phyloP scores from a whole-genome alignment of 2,888 invertebrate genomes.

The Amiota minor region DNA sequence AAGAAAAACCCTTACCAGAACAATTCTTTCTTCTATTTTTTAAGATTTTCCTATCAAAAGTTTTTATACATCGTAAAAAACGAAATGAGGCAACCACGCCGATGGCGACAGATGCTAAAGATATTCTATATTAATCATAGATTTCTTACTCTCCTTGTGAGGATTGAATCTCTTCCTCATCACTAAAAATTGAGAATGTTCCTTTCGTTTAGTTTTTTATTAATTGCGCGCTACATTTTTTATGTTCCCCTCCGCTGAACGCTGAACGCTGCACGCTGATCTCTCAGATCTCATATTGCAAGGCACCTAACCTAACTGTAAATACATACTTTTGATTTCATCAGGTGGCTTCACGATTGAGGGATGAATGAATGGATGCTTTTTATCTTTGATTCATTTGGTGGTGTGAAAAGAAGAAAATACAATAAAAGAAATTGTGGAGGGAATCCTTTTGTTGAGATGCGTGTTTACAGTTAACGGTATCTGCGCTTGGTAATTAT shows the following conservation, averaged over 20 bases:
- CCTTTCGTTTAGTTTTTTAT: constrained; percentile 1
- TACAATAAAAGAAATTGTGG: constrained; percentile 28
- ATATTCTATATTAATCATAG: constrained; percentile 5
- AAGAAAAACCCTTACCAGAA: constrained; percentile 18
- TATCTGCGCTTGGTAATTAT: constrained; percentile 18
- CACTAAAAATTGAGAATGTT: not conserved
- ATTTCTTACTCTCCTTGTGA: not conserved
- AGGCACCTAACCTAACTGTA: constrained; percentile 50
- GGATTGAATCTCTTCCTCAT: not conserved
- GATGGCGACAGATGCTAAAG: constrained; percentile 54
- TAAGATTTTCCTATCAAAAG: not conserved
- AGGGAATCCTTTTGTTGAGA: constrained; percentile 62
- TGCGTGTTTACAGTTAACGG: constrained; percentile 58
- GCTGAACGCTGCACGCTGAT: no score
- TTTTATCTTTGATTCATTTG: constrained; percentile 26
- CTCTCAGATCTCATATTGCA: constrained; percentile 47
- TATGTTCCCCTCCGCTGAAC: no score
- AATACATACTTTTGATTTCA: constrained; percentile 62
- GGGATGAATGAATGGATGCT: not conserved
- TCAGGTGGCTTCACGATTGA: constrained; percentile 48
- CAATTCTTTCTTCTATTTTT: constrained; percentile 3
- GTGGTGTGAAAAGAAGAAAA: constrained; percentile 17
- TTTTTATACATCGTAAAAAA: not conserved
- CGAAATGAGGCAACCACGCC: constrained; percentile 2
- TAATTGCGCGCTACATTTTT: constrained; percentile 34